These are phyloP conservation scores for Galbula dea DNA, from an alignment of 2,113 vertebrate species.

Conservation along the genomic window DNA sequence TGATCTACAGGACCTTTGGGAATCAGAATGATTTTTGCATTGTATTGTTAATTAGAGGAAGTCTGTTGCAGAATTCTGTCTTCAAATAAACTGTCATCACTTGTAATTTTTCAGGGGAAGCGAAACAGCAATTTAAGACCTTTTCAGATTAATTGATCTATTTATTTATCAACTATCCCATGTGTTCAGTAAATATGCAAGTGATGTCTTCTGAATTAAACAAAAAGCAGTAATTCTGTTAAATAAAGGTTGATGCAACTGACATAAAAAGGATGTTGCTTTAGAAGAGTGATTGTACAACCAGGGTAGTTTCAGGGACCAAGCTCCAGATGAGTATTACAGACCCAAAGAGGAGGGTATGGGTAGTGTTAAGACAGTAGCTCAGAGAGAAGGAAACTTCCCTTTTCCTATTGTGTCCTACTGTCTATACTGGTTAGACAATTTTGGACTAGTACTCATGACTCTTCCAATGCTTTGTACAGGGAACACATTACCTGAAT, in stretches of 20 bases:
- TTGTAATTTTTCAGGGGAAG: background rate
- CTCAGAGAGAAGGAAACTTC: background rate
- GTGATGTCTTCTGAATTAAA: background rate
- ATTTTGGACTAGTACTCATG: background rate
- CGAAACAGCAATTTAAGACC: background rate
- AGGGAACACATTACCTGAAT: background rate
- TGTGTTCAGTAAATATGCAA: background rate
- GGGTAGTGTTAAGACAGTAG: background rate
- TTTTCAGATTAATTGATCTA: background rate
- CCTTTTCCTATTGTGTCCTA: background rate
- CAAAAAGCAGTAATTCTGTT: background rate
- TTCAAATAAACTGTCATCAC: background rate
- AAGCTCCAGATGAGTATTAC: background rate
- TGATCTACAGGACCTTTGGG: background rate
- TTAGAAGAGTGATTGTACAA: background rate
- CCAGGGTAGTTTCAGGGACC: background rate
- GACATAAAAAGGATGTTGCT: background rate
- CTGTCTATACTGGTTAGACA: background rate
- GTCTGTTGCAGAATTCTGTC: background rate
- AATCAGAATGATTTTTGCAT: background rate
- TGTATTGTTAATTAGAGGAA: slow-evolving; percentile 34
- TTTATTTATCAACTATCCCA: background rate
- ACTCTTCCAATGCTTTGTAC: background rate
- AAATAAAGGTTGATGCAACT: background rate
- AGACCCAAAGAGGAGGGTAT: background rate